Base-by-base conservation (phyloP, 2,888 invertebrate genomes). In the Campoplex capitator region DNA sequence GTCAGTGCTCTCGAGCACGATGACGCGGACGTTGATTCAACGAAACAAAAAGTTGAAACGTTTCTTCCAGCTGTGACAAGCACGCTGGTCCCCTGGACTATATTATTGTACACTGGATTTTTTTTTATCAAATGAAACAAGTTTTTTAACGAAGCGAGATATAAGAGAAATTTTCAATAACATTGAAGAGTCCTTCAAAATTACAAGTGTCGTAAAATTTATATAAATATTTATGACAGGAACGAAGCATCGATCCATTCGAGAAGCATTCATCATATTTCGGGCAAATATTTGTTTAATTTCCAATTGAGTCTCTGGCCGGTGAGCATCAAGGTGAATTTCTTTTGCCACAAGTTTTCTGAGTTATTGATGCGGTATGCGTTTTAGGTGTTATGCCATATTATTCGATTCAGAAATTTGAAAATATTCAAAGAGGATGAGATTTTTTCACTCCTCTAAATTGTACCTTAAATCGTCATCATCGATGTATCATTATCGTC, bases 1-100 rank as follows among this genome's bases (percentile, higher is more conserved):
- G 74, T 51, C 70, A 45, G 51, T 18, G 56, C 54, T 71, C 70
- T 58, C 74, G 58, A 78, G 68, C 65, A 68, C 62, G 54, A 62
- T 45, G 58, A 77, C 23, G 16, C 23, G 16, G 67, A 65, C 32
- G 51, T 54, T 67, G 38, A 48, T 65, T 78, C 51, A 38, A 67
- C 16, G 23, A 67, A 67, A 65, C 16, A 56, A 56, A 58, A 74
- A 56, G 9, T 54, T 73, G 1, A 54, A 32, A 28, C 48, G 28
- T 28, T 71, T 32, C 71, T 42, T 68, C 35, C 32, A 16, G 16
- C 32, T 16, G 32, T 62, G 62, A 62, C 32, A 32, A 32, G 32
- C 32, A 13, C 16, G 16, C 58, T 32, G 58, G 28, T 58, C 28
- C 62, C 32, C 32, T 3, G 16, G 16, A 32, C 16, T 62, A 16